Evolutionary conservation across 2,797 vertebrate genomes (phyloP).

Genomic region (Leuciscus waleckii): DNA sequence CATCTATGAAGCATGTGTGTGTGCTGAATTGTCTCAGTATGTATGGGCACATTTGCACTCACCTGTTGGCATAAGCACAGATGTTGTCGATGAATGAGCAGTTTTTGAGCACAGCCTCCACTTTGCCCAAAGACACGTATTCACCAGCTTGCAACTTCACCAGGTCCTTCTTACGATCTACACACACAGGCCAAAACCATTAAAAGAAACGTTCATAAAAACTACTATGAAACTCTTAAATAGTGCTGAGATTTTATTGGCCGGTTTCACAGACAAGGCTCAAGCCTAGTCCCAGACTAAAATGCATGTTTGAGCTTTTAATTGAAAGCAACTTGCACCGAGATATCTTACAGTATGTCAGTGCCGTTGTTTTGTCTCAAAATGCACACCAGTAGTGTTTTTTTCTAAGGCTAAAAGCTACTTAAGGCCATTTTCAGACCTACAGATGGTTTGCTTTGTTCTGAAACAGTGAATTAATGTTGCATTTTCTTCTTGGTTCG

Average conservation of each 20-base stretch:
- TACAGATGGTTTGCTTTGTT: no score
- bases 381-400: no score
- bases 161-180: slow-evolving; percentile 97
- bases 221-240: not conserved
- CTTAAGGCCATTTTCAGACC: not conserved
- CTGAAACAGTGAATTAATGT: no score
- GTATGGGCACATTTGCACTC: not conserved
- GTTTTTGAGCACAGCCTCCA: slow-evolving; percentile 95
- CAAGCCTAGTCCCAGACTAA: not conserved
- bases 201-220: not conserved
- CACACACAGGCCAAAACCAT: not conserved
- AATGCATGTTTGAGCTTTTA: not conserved
- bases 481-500: no score
- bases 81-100: slow-evolving; percentile 94
- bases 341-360: no score
- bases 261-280: not conserved
- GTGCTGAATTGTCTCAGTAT: not conserved
- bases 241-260: not conserved
- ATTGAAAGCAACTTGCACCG: not conserved
- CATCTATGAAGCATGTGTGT: not conserved
- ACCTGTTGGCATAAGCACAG: slow-evolving; percentile 98
- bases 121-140: slow-evolving; percentile 97
- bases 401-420: not conserved
- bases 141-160: slow-evolving; percentile 97
- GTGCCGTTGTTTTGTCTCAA: not conserved